Evolutionary conservation across 2,888 invertebrate genomes (phyloP).

Genomic region (Carterocephalus palaemon): DNA sequence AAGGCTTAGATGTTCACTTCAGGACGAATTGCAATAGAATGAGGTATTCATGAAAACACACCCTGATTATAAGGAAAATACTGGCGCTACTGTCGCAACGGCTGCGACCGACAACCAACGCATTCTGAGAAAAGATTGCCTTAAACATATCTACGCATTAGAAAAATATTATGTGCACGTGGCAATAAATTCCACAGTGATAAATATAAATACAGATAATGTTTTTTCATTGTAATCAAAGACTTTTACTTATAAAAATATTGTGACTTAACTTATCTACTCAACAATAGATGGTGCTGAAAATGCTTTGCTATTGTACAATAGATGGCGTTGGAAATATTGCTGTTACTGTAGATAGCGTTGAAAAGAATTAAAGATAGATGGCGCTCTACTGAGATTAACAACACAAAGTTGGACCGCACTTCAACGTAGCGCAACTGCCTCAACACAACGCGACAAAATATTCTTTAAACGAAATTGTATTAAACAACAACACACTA

Average conservation of each 20-base stretch:
- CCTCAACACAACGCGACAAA: no score
- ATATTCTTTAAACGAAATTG: no score
- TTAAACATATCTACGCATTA: not conserved
- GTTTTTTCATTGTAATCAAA: not conserved
- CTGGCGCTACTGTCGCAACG: constrained; percentile 67
- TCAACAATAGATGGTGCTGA: constrained; percentile 35
- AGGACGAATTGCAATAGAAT: constrained; percentile 73
- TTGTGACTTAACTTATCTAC: constrained; percentile 27
- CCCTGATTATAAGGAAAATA: constrained; percentile 76
- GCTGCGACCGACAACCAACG: constrained; percentile 24
- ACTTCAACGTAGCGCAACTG: no score
- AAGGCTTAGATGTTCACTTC: constrained; percentile 67
- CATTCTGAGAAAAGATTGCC: not conserved
- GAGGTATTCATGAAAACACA: constrained; percentile 75
- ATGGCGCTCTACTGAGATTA: constrained; percentile 43
- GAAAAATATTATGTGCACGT: not conserved
- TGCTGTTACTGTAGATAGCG: no score
- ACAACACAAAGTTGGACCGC: no score
- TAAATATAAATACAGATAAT: not conserved
- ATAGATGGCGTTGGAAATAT: constrained; percentile 8
- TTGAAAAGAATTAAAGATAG: constrained; percentile 36
- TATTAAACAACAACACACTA: no score
- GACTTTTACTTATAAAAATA: not conserved
- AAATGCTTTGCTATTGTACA: constrained; percentile 37
- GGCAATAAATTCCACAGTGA: not conserved